Base-by-base conservation (phyloP, 2,888 invertebrate genomes). In the Oligia latruncula region DNA sequence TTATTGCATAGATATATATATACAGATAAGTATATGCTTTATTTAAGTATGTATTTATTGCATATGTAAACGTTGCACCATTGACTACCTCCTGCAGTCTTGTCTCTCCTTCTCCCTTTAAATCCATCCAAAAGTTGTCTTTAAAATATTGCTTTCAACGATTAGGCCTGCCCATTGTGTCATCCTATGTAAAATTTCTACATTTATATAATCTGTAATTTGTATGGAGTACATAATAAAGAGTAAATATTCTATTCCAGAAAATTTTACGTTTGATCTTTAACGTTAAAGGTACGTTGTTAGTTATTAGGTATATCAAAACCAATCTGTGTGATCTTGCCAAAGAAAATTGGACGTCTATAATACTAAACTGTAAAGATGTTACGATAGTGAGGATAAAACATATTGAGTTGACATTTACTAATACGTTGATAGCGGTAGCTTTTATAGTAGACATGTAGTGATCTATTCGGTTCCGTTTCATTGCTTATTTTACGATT, bases 401-500 rank as follows among this genome's bases (percentile, higher is more conserved):
- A 81, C 67, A 76, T 70, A 81, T 80, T 68, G 79, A 73, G 64
- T 77, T 64, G 83, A 72, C 81, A 78, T 88, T 82, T 79, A 86
- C 65, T 84, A 88, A 88, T 86, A 84, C 77, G 78, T 67, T 84
- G 82, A 88, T 82, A 84, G 84, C 82, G 71, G 82, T 82, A 60
- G 74, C 64, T 86, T 86, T 88, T 88, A 82, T 80, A 71, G 75
- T 65, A 46, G 70, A 71, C 49, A 67, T 81, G 80, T 81, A 81
- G 78, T 82, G 79, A 86, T 86, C 67, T 84, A 80, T 81, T 79
- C 43, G 55, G 77, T 84, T 81, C 67, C 35, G 72, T 78, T 86
- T 88, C 71, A 86, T 86, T 84, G 74, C 84, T 80, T 76, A 80
- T 82, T 88, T 87, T 87, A 87, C 85, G 87, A 88, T 76, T 58